These are phyloP conservation scores for Nestor notabilis DNA, from an alignment of 2,113 vertebrate genomes.

Conservation along the genomic window DNA sequence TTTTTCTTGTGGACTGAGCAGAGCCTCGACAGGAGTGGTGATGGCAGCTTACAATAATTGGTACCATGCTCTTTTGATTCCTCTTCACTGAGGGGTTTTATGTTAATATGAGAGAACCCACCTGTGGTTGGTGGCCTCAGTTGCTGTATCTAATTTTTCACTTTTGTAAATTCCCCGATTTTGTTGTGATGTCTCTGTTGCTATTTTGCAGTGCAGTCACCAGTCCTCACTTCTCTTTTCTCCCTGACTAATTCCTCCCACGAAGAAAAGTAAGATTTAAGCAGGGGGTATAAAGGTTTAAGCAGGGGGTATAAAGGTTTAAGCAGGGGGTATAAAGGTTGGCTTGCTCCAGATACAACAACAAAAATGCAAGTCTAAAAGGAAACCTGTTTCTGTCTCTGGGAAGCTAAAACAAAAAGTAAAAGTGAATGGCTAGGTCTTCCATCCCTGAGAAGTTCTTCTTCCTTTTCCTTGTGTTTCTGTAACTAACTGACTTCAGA, in stretches of 20 bases:
- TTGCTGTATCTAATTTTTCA: slow-evolving; percentile 11
- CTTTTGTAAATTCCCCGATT: slow-evolving; percentile 36
- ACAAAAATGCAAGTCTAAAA: neutral
- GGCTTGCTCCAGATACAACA: neutral
- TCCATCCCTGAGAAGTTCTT: neutral
- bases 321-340: neutral
- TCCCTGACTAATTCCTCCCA: neutral
- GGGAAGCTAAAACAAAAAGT: slow-evolving; percentile 28
- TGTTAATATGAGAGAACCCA: slow-evolving; percentile 14
- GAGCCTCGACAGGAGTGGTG: fast-evolving
- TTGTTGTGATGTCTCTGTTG: neutral
- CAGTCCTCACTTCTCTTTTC: slow-evolving; percentile 29
- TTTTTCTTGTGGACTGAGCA: neutral
- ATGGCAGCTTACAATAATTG: slow-evolving; percentile 23
- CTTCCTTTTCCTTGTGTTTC: neutral
- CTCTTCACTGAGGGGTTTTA: neutral
- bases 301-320: neutral
- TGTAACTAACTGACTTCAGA: neutral
- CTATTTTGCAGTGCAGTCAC: neutral
- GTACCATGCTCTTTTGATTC: neutral
- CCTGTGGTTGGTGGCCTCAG: neutral
- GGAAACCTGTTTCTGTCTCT: neutral
- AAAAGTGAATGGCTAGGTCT: neutral
- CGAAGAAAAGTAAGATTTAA: neutral
- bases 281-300: too few relatives aligned